These are phyloP conservation scores for Ectropis crepuscularia DNA, from an alignment of 2,888 invertebrate genomes.

Conservation along the genomic window DNA sequence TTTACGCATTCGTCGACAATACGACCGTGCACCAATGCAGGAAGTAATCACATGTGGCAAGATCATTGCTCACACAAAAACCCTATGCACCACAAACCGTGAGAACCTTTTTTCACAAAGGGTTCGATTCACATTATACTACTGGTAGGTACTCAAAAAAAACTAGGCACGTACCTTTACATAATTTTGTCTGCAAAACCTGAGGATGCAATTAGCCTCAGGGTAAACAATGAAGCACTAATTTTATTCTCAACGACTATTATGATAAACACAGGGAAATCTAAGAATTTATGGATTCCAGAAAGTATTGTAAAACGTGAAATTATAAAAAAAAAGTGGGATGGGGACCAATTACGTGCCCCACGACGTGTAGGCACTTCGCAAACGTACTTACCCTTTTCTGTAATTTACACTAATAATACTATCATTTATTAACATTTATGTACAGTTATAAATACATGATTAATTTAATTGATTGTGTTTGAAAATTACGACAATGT, in stretches of 20 bases:
- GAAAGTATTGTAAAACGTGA: conserved; percentile 66
- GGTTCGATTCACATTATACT: conserved; percentile 61
- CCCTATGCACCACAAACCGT: conserved; percentile 61
- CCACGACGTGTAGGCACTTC: conserved; percentile 56
- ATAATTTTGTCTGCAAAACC: conserved; percentile 61
- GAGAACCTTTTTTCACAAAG: conserved; percentile 67
- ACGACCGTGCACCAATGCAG: conserved; percentile 57
- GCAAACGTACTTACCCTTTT: conserved; percentile 56
- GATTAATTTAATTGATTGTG: conserved; percentile 50
- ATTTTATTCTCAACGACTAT: conserved; percentile 53
- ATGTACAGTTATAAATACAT: conserved; percentile 57
- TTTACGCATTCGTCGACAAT: conserved; percentile 36
- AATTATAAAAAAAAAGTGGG: conserved; percentile 69
- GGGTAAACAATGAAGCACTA: conserved; percentile 43
- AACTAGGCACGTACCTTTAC: conserved; percentile 50
- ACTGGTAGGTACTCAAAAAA: conserved; percentile 59
- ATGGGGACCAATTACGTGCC: conserved; percentile 68
- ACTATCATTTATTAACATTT: conserved; percentile 54
- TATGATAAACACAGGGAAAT: conserved; percentile 70
- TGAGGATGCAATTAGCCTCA: conserved; percentile 55
- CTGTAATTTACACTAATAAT: conserved; percentile 42
- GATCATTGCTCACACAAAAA: conserved; percentile 50
- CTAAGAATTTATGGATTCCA: conserved; percentile 56
- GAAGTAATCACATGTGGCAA: conserved; percentile 66
- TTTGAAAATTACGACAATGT: conserved; percentile 66